A percentile compares a stretch with the other conserved stretches of the same genome.
Conservation (phyloP, 2,888 invertebrate genomes). For the Chironomus riparius region DNA sequence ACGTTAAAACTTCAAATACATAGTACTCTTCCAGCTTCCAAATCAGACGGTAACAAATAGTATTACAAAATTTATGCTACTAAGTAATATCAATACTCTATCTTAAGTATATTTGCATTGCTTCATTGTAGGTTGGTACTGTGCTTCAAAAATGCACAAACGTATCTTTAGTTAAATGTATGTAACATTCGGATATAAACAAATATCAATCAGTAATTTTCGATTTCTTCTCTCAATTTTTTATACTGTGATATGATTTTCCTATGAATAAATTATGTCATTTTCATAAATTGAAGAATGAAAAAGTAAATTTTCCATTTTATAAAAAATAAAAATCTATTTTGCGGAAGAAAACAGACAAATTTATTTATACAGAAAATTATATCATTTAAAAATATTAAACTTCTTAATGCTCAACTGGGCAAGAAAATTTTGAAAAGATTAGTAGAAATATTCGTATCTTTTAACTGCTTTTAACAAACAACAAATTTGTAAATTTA, state of each 20-base stretch:
- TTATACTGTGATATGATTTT: neutral
- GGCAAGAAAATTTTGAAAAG: too few relatives aligned
- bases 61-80: slow-evolving; percentile 1
- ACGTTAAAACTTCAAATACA: too few relatives aligned
- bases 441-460: too few relatives aligned
- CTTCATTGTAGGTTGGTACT: neutral
- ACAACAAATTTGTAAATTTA: too few relatives aligned
- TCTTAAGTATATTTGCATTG: neutral
- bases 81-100: neutral
- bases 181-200: neutral
- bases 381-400: too few relatives aligned
- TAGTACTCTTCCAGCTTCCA: too few relatives aligned
- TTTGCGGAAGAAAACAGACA: neutral
- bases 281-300: slow-evolving; percentile 2
- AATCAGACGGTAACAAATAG: neutral
- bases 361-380: neutral
- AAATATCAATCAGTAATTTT: slow-evolving; percentile 9
- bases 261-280: slow-evolving; percentile 25
- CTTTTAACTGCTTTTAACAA: too few relatives aligned
- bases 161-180: neutral
- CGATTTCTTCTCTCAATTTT: neutral
- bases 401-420: too few relatives aligned
- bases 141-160: too few relatives aligned
- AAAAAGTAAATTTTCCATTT: neutral
- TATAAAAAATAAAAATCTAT: neutral